Evolutionary conservation across 2,113 vertebrate genomes (phyloP), one percentile per base, ranked within the genome.

Genomic region (Crotalus viridis): DNA sequence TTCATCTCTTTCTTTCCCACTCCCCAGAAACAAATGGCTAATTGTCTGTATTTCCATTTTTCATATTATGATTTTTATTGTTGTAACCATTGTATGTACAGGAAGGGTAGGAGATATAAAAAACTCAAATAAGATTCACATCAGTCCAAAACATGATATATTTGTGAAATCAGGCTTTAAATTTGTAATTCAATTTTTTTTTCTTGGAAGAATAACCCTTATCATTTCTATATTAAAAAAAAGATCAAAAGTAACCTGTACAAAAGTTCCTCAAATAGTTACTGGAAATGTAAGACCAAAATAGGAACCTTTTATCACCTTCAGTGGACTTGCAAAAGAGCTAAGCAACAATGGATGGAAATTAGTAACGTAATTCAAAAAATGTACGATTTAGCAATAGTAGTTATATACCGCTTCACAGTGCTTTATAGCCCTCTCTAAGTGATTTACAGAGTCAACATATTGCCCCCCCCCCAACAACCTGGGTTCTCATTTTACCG

Each of bases 261-360:
- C 7, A 28, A 61, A 61, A 61, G 24, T 28, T 28, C 26, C 26
- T 61, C 59, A 28, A 26, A 61, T 28, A 61, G 59, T 61, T 61
- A 24, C 26, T 61, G 10, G 59, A 24, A 4, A 24, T 19, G 33
- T 46, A n/a, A 57, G 90, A 81, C 43, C 54, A 59, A 54, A 93
- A 91, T 90, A 86, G 59, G 54, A 94, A 91, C 59, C 3, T 61
- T 61, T 59, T 59, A 24, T 59, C 8, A 59, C 22, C 22, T 59
- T 59, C 57, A 26, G 57, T 61, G 59, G 59, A 61, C 24, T 61
- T 61, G 90, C 94, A 92, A 94, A 95, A 52, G 85, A 95, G 51
- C 88, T 91, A 94, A 92, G 92, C 89, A 91, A 61, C 22, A 61
- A 22, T 26, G 57, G 59, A 61, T 61, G 26, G 59, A 28, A 61